These are phyloP conservation scores for Elephas maximus DNA, from an alignment of 2,113 vertebrate genomes.

Conservation along the genomic window DNA sequence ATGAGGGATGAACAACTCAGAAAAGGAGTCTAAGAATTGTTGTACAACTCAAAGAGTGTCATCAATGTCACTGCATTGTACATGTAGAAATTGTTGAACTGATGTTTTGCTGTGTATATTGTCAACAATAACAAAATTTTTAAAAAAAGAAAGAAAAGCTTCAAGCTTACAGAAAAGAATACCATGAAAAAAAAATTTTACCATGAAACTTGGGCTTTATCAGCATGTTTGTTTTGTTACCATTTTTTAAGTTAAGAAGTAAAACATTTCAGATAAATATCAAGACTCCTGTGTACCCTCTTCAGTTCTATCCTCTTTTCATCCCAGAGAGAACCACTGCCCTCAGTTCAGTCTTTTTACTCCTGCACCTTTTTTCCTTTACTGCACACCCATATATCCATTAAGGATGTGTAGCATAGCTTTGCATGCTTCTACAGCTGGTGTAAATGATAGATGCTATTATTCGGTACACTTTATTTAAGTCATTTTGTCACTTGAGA, in stretches of 20 bases:
- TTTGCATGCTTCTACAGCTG: not conserved
- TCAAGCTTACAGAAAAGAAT: not conserved
- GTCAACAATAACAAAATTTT: not conserved
- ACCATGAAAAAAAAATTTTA: not conserved
- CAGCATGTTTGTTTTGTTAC: not conserved
- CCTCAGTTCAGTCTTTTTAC: not conserved
- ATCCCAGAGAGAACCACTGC: not conserved
- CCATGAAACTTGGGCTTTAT: constrained; percentile 3
- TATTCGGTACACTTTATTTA: not conserved
- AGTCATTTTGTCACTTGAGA: not conserved
- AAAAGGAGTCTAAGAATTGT: too few relatives aligned
- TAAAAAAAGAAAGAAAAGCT: not conserved
- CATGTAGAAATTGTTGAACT: not conserved
- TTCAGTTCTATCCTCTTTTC: not conserved
- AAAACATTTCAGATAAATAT: not conserved
- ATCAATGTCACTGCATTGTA: too few relatives aligned
- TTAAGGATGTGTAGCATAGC: not conserved
- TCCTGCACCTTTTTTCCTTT: not conserved
- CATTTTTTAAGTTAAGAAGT: not conserved
- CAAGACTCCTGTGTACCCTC: not conserved
- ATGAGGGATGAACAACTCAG: too few relatives aligned
- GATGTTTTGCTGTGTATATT: not conserved
- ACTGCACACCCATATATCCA: not conserved
- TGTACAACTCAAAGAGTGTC: too few relatives aligned
- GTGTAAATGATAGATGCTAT: not conserved